These are phyloP conservation scores for Patella ulyssiponensis DNA, from an alignment of 2,888 invertebrate species.

Conservation along the genomic window DNA sequence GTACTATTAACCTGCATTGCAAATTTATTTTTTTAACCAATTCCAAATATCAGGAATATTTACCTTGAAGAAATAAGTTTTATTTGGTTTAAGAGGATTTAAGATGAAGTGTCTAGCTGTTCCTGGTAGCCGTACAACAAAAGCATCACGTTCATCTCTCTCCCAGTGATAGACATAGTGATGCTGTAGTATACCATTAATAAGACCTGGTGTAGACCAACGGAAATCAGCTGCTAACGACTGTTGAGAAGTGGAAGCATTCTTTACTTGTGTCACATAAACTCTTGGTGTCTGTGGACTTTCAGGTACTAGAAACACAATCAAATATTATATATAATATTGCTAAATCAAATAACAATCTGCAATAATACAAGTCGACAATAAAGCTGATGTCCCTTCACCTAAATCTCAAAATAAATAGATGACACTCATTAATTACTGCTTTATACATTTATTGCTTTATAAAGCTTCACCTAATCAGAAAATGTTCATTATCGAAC, in stretches of 20 bases:
- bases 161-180: slow-evolving; percentile 77
- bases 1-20: background rate
- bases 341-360: too few species aligned
- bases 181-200: slow-evolving; percentile 83
- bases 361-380: too few species aligned
- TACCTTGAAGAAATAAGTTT: slow-evolving; percentile 62
- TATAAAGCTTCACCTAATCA: too few species aligned
- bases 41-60: slow-evolving; percentile 11
- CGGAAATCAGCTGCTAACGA: slow-evolving; percentile 79
- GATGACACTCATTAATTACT: too few species aligned
- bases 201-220: slow-evolving; percentile 84
- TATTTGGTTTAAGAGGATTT: slow-evolving; percentile 46
- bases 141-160: slow-evolving; percentile 31
- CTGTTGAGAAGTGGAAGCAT: slow-evolving; percentile 50
- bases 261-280: slow-evolving; percentile 77
- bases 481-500: too few species aligned
- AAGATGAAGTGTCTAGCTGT: slow-evolving; percentile 57
- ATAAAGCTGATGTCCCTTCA: too few species aligned
- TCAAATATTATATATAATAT: slow-evolving; percentile 15
- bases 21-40: background rate
- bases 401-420: too few species aligned
- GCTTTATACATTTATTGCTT: too few species aligned
- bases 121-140: slow-evolving; percentile 35
- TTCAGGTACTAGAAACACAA: slow-evolving; percentile 77
- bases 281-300: slow-evolving; percentile 82